These are phyloP conservation scores for Cyclopterus lumpus DNA, from an alignment of 2,797 vertebrate genomes.

Conservation along the genomic window DNA sequence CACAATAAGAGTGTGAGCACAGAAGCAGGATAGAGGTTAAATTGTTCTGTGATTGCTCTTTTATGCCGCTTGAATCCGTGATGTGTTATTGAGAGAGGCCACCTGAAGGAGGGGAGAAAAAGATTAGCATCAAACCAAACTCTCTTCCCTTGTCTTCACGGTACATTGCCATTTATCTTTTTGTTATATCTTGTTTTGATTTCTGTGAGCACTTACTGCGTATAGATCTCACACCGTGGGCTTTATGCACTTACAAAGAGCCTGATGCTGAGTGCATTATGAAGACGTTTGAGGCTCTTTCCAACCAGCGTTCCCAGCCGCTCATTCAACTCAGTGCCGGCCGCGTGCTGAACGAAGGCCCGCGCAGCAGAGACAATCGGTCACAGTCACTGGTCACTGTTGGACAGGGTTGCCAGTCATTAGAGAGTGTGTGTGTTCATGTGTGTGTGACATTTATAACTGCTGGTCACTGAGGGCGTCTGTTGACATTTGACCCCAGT, in stretches of 20 bases:
- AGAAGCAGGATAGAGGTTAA: conserved; percentile 71
- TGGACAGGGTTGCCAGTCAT: conserved; percentile 53
- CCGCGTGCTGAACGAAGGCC: conserved; percentile 60
- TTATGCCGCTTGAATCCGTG: conserved; percentile 69
- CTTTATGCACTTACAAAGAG: conserved; percentile 16
- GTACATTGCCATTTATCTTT: conserved; percentile 58
- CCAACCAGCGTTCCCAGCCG: conserved; percentile 34
- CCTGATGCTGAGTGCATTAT: conserved; percentile 34
- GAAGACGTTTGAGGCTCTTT: conserved; percentile 45
- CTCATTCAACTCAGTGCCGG: conserved; percentile 51
- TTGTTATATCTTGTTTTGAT: conserved; percentile 54
- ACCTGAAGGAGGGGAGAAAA: conserved; percentile 66
- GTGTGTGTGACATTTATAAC: conserved; percentile 59
- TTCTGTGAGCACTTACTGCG: conserved; percentile 47
- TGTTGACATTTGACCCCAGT: conserved; percentile 69
- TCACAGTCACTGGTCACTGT: conserved; percentile 67
- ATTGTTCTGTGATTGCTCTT: conserved; percentile 80
- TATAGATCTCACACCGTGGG: conserved; percentile 27
- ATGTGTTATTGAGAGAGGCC: conserved; percentile 74
- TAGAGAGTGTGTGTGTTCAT: conserved; percentile 19
- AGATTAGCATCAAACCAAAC: conserved; percentile 65
- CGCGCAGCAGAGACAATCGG: conserved; percentile 57
- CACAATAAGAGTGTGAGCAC: conserved; percentile 50
- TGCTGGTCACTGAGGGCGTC: conserved; percentile 67
- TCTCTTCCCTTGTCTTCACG: conserved; percentile 53